These are phyloP conservation scores for Agrochola litura DNA, from an alignment of 2,888 invertebrate genomes.

Conservation along the genomic window DNA sequence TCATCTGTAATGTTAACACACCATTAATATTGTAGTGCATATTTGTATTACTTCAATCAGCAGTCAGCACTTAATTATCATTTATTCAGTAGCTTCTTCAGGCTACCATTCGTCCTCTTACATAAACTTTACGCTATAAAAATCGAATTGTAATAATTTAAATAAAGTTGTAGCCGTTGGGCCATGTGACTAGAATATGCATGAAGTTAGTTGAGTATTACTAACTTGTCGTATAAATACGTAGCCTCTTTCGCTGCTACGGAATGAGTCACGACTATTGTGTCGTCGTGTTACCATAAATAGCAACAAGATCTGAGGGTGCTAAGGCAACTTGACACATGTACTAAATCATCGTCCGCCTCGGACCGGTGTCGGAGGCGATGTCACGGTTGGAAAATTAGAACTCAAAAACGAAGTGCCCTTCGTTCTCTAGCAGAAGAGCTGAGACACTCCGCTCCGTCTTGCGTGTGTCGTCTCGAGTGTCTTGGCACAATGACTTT, in stretches of 20 bases:
- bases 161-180: conserved; percentile 67
- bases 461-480: conserved; percentile 76
- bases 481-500: conserved; percentile 70
- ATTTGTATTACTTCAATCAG: conserved; percentile 18
- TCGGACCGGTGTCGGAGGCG: conserved; percentile 65
- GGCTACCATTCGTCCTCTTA: conserved; percentile 29
- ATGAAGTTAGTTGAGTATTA: conserved; percentile 76
- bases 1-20: conserved; percentile 25
- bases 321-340: conserved; percentile 74
- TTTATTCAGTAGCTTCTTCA: conserved; percentile 25
- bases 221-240: conserved; percentile 71
- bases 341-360: conserved; percentile 73
- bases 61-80: conserved; percentile 5
- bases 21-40: not conserved
- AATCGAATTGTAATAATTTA: conserved; percentile 62
- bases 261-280: conserved; percentile 81
- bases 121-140: conserved; percentile 48
- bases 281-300: conserved; percentile 82
- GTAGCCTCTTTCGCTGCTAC: conserved; percentile 70
- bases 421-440: conserved; percentile 76
- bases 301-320: conserved; percentile 80
- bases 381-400: conserved; percentile 78
- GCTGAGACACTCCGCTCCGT: conserved; percentile 73
- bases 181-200: conserved; percentile 74
- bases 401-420: conserved; percentile 80